Percentiles rank a stretch among this genome's conserved stretches.
These are phyloP conservation scores for Luffia ferchaultella DNA, from an alignment of 2,888 invertebrate genomes.

Conservation along the genomic window DNA sequence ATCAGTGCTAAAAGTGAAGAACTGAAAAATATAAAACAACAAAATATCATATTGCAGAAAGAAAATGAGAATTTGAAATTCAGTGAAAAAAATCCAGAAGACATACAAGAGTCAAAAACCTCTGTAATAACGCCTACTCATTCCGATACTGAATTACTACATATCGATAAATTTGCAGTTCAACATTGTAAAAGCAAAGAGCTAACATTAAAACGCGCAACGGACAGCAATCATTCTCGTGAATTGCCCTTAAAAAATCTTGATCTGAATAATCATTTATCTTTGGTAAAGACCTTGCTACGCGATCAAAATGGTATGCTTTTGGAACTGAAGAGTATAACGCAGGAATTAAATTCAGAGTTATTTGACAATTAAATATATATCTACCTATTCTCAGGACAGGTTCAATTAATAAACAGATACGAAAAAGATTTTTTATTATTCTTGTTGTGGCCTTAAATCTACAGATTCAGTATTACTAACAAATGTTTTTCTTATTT, in stretches of 20 bases:
- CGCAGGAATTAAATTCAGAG: slow-evolving; percentile 18
- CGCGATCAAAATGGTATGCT: slow-evolving; percentile 31
- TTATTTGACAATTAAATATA: neutral
- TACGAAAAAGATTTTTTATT: too few species aligned
- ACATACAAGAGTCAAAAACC: neutral
- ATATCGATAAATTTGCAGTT: neutral
- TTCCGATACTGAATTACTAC: neutral
- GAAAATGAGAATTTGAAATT: slow-evolving; percentile 11
- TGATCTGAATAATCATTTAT: neutral
- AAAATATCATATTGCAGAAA: slow-evolving; percentile 20
- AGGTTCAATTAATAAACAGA: too few species aligned
- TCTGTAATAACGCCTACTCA: neutral
- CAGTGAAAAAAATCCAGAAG: slow-evolving; percentile 25
- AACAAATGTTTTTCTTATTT: too few species aligned
- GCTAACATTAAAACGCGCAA: slow-evolving; percentile 3
- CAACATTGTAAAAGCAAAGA: slow-evolving; percentile 4
- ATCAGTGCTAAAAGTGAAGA: slow-evolving; percentile 23
- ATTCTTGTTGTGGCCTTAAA: too few species aligned
- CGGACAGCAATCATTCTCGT: neutral
- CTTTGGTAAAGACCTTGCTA: slow-evolving; percentile 29
- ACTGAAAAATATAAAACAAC: slow-evolving; percentile 21
- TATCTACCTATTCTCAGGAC: too few species aligned
- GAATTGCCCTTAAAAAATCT: neutral
- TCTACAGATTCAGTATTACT: too few species aligned
- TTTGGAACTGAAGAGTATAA: slow-evolving; percentile 26